These are phyloP conservation scores for Drosophila formosana DNA, from an alignment of 2,888 invertebrate species.

Conservation along the genomic window DNA sequence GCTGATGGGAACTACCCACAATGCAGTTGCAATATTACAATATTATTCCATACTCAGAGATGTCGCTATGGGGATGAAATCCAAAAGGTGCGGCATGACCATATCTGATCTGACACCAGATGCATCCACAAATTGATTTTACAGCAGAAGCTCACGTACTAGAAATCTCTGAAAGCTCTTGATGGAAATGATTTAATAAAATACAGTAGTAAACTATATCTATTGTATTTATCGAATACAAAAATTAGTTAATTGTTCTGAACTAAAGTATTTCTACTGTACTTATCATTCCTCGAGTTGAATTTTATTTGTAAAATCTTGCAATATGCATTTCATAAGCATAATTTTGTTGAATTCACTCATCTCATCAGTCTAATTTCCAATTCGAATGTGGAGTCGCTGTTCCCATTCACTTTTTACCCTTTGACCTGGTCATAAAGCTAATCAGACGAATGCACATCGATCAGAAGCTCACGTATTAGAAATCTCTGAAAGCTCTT, in stretches of 20 bases:
- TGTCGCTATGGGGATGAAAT: not conserved
- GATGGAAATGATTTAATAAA: too few relatives aligned
- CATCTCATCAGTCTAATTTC: constrained; percentile 60
- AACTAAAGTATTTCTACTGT: too few relatives aligned
- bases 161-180: too few relatives aligned
- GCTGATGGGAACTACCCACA: constrained; percentile 27
- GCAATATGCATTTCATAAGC: constrained; percentile 49
- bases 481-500: too few relatives aligned
- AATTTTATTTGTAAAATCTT: not conserved
- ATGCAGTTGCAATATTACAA: constrained; percentile 17
- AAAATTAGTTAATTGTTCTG: too few relatives aligned
- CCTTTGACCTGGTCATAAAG: constrained; percentile 34
- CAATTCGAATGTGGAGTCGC: constrained; percentile 25
- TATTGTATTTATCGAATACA: too few relatives aligned
- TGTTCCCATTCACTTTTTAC: constrained; percentile 3
- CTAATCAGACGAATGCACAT: constrained; percentile 74
- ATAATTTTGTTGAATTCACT: constrained; percentile 40
- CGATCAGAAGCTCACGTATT: too few relatives aligned
- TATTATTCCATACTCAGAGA: constrained; percentile 13
- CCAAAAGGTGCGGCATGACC: constrained; percentile 4
- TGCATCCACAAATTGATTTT: not conserved
- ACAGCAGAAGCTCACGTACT: too few relatives aligned
- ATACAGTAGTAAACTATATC: too few relatives aligned
- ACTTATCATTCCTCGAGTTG: not conserved
- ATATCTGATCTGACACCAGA: not conserved